Evolutionary conservation across 2,113 vertebrate species (phyloP).

Genomic region (Dolichallabes microphthalmus): DNA sequence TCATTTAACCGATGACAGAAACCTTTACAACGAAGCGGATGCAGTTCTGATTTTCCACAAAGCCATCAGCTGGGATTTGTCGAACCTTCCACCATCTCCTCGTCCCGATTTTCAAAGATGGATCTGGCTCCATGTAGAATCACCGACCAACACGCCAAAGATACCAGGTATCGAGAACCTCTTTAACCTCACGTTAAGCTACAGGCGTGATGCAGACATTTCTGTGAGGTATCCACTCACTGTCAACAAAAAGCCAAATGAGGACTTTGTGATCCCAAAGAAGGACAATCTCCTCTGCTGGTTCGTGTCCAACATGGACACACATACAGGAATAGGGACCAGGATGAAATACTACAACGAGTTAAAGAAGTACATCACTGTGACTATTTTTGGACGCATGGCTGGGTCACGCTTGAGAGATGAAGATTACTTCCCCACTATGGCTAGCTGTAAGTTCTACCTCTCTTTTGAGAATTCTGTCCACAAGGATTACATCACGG

Average conservation of each 20-base stretch:
- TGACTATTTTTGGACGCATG: constrained; percentile 77
- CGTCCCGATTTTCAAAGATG: constrained; percentile 83
- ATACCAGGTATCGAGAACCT: constrained; percentile 79
- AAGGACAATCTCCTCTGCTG: constrained; percentile 85
- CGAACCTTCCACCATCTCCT: constrained; percentile 79
- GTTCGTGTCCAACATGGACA: constrained; percentile 78
- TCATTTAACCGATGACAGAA: constrained; percentile 60
- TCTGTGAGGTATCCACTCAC: constrained; percentile 78
- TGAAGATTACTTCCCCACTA: constrained; percentile 78
- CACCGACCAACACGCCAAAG: constrained; percentile 76
- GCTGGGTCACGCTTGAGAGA: constrained; percentile 73
- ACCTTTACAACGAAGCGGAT: constrained; percentile 75
- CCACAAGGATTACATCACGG: constrained; percentile 87
- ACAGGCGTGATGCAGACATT: constrained; percentile 84
- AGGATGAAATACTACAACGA: constrained; percentile 75
- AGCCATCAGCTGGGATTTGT: constrained; percentile 78
- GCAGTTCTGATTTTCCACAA: constrained; percentile 81
- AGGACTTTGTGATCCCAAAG: constrained; percentile 78
- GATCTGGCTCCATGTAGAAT: constrained; percentile 88
- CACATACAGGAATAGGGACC: constrained; percentile 70
- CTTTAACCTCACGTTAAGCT: constrained; percentile 84
- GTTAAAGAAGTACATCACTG: constrained; percentile 80
- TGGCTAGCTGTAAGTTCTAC: constrained; percentile 86
- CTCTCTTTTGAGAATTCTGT: constrained; percentile 87
- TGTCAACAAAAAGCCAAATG: constrained; percentile 69